phyloP scores from a whole-genome alignment of 2,797 vertebrate species.

The Danio tinwini region DNA sequence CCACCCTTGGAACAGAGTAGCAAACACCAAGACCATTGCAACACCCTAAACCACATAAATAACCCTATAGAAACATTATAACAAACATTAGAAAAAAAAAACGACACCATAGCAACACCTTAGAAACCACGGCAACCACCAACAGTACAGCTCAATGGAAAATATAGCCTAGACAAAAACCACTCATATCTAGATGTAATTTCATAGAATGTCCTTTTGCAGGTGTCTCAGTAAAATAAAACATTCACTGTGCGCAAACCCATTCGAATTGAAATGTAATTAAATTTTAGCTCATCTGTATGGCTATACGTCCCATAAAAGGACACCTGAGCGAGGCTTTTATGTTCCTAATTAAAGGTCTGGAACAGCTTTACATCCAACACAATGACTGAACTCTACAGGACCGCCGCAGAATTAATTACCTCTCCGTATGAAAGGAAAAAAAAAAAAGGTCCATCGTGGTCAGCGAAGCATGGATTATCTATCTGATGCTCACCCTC shows the following conservation, averaged over 20 bases:
- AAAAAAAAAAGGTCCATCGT: slow-evolving; percentile 40
- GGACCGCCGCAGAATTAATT: slow-evolving; percentile 58
- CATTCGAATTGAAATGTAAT: not conserved
- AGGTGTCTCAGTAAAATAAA: not conserved
- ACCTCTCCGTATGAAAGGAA: slow-evolving; percentile 36
- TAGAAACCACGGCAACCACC: no score
- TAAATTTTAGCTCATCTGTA: not conserved
- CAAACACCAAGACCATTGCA: no score
- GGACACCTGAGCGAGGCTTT: not conserved
- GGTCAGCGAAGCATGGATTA: slow-evolving; percentile 33
- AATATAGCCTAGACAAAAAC: not conserved
- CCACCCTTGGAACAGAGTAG: no score
- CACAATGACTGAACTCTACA: slow-evolving; percentile 20
- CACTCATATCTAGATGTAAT: not conserved
- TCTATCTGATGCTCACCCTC: slow-evolving; percentile 32
- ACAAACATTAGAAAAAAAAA: no score
- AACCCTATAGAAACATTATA: no score
- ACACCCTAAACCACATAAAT: no score
- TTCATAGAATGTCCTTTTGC: not conserved
- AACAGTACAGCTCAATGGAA: no score
- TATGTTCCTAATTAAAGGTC: slow-evolving; percentile 32
- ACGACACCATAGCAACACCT: not conserved
- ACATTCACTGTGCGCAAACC: not conserved
- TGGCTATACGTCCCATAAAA: slow-evolving; percentile 12
- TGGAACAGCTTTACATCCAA: slow-evolving; percentile 31